Evolutionary conservation across 2,888 invertebrate genomes (phyloP).

Genomic region (Troglohyphantes excavatus): DNA sequence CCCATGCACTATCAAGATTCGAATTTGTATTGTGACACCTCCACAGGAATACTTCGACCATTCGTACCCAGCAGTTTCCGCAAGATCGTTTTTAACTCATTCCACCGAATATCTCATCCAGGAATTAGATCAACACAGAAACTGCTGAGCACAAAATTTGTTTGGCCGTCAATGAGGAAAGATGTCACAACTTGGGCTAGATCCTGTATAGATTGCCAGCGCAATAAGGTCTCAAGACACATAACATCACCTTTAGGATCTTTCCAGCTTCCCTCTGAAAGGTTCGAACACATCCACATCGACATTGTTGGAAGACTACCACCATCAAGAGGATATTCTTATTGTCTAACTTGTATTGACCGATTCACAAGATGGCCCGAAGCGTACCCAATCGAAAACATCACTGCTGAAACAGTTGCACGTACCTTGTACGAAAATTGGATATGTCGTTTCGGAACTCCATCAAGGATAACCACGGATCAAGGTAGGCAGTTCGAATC

Average conservation of each 20-base stretch:
- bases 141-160: slow-evolving; percentile 14
- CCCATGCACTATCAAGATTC: background rate
- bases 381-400: slow-evolving; percentile 80
- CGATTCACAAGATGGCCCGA: background rate
- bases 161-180: background rate
- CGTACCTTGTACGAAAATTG: slow-evolving; percentile 81
- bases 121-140: background rate
- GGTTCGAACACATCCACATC: slow-evolving; percentile 43
- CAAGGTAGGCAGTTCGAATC: background rate
- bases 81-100: background rate
- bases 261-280: background rate
- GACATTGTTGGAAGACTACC: slow-evolving; percentile 60
- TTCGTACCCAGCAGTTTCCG: slow-evolving; percentile 37
- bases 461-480: background rate
- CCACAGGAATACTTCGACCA: slow-evolving; percentile 18
- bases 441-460: slow-evolving; percentile 81
- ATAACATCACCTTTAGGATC: background rate
- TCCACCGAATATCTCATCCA: slow-evolving; percentile 22
- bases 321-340: background rate
- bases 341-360: background rate
- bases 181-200: background rate
- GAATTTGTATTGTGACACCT: slow-evolving; percentile 24
- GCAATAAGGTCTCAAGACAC: background rate
- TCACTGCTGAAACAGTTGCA: slow-evolving; percentile 82
- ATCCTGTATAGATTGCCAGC: background rate